Evolutionary conservation across 2,888 invertebrate genomes (phyloP).

Genomic region (Agapetus fuscipes): DNA sequence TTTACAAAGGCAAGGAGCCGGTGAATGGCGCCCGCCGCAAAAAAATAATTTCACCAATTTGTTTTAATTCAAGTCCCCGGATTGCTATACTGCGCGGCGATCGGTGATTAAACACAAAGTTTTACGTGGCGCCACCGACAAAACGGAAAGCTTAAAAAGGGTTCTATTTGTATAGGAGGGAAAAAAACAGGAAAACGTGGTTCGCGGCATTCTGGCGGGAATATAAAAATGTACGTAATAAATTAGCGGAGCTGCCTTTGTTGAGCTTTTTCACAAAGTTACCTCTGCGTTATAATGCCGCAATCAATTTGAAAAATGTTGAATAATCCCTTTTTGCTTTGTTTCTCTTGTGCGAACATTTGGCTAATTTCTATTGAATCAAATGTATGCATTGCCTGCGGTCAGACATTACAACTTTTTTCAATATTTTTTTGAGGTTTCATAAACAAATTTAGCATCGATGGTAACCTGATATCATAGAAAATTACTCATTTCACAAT

Average conservation of each 20-base stretch:
- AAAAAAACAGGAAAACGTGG: slow-evolving; percentile 6
- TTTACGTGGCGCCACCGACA: slow-evolving; percentile 9
- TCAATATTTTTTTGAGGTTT: too few relatives aligned
- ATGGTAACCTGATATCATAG: too few relatives aligned
- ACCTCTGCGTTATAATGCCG: slow-evolving; percentile 2
- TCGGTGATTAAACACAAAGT: slow-evolving; percentile 19
- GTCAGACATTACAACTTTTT: too few relatives aligned
- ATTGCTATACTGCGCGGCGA: slow-evolving; percentile 16
- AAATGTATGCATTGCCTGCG: too few relatives aligned
- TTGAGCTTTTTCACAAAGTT: slow-evolving; percentile 4
- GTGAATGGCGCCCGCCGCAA: slow-evolving; percentile 13
- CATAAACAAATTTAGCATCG: too few relatives aligned
- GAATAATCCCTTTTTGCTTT: not conserved
- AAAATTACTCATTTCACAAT: too few relatives aligned
- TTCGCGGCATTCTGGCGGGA: not conserved
- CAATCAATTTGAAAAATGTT: not conserved
- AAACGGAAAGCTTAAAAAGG: slow-evolving; percentile 10
- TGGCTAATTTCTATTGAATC: not conserved
- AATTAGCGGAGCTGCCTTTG: slow-evolving; percentile 4
- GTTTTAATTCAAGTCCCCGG: slow-evolving; percentile 18
- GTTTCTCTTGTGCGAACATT: not conserved
- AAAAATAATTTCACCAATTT: slow-evolving; percentile 19
- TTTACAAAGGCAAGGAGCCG: slow-evolving; percentile 17
- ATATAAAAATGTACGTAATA: slow-evolving; percentile 5
- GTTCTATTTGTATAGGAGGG: slow-evolving; percentile 11